Base-by-base conservation (phyloP, 1,140 invertebrate genomes). In the Sitophilus oryzae region DNA sequence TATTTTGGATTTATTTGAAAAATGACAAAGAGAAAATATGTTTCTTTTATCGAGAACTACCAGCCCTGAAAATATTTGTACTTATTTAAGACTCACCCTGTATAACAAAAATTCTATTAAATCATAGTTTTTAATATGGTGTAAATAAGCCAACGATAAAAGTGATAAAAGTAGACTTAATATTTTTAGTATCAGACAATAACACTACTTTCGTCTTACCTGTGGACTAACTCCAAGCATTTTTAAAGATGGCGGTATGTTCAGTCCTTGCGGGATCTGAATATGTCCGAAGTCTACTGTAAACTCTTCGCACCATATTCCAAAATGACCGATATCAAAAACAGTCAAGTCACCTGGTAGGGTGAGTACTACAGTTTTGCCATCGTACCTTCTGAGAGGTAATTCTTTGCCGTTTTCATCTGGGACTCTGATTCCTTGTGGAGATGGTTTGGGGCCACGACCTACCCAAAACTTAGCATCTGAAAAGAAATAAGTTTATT, bases 381-480 rank as follows among this genome's bases (percentile, higher is more conserved):
- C 79, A 68, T 89, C 82, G 66, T 93, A 93, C 56, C 80, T 79
- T 8, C 84, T 74, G 15, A 94, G 71, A 0, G 89, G 89, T n/a
- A 74, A 69, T 63, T 82, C 82, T 69, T 88, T 89, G 44, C 90
- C 90, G 63, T 93, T 93, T 74, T 94, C 91, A 66, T 94, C 90
- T 0, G 89, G 85, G 2, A 94, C 83, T 9, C 85, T 76, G 42
- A 89, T 81, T 9, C 90, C 90, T 58, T 91, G 84, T 0, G 88
- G 78, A 0, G 82, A 81, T 2, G 90, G 88, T 61, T 82, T 80
- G 16, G 83, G 77, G 8, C 90, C 90, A 11, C 81, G 70, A 0
- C 91, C 90, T 36, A 88, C 88, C 91, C 91, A 93, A 73, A 93
- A 93, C 73, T 93, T 92, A 0, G 88, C 89, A 73, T 93, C 91